Evolutionary conservation across 2,888 invertebrate genomes (phyloP).

Genomic region (Lissonota sp.): DNA sequence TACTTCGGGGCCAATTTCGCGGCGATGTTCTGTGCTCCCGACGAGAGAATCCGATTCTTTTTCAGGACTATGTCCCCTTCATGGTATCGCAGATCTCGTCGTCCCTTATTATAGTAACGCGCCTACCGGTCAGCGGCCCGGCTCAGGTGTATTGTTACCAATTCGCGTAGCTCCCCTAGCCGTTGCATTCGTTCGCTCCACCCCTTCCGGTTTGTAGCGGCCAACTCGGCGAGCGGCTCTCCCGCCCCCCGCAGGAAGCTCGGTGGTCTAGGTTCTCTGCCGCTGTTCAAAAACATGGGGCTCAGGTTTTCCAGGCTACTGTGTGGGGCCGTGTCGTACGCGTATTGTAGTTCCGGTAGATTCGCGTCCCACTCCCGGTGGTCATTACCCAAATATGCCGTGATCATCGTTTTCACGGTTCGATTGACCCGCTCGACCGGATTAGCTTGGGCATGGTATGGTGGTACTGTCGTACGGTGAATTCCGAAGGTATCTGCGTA

Average conservation of each 20-base stretch:
- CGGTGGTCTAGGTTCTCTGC: background rate
- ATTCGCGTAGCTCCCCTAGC: background rate
- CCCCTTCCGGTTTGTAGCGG: background rate
- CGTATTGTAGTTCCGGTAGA: no score
- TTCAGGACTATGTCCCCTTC: slow-evolving; percentile 38
- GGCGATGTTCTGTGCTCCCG: slow-evolving; percentile 4
- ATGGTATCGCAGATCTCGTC: background rate
- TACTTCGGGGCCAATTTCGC: slow-evolving; percentile 27
- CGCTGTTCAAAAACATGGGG: slow-evolving; percentile 7
- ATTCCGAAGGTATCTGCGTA: background rate
- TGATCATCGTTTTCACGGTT: slow-evolving; percentile 13
- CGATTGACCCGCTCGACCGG: slow-evolving; percentile 30
- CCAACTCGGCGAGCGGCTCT: background rate
- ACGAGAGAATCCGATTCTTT: slow-evolving; percentile 24
- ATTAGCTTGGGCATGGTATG: slow-evolving; percentile 16
- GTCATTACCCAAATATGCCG: background rate
- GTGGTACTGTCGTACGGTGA: background rate
- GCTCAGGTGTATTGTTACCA: background rate
- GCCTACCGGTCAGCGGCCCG: slow-evolving; percentile 7
- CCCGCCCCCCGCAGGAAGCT: background rate
- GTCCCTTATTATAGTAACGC: slow-evolving; percentile 10
- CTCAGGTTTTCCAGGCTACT: background rate
- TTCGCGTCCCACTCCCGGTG: slow-evolving; percentile 22
- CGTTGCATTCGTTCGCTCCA: background rate
- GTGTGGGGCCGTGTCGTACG: background rate